A percentile compares a stretch with the other conserved stretches of the same genome.
Evolutionary conservation across 2,113 vertebrate genomes (phyloP).

Genomic region (Oryzias woworae): DNA sequence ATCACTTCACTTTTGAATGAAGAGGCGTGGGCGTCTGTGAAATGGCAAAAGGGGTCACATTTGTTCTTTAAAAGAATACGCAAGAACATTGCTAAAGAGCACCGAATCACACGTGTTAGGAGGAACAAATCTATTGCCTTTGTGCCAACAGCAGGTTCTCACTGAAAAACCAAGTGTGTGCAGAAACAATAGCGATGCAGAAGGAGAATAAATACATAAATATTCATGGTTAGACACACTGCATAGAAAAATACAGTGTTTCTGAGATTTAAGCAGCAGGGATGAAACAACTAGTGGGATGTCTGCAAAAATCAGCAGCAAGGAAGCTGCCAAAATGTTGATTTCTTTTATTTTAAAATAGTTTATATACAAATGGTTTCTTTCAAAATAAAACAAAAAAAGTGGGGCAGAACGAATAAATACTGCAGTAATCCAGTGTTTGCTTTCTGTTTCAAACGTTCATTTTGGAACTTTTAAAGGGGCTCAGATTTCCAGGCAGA

Average conservation of each 20-base stretch:
- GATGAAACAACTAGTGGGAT: background rate
- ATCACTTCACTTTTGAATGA: conserved; percentile 36
- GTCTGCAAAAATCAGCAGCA: background rate
- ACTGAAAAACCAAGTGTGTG: background rate
- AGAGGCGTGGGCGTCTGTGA: conserved; percentile 15
- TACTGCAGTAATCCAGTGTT: background rate
- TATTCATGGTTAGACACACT: background rate
- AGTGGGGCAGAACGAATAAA: conserved; percentile 5
- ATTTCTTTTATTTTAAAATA: conserved; percentile 17
- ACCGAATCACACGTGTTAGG: background rate
- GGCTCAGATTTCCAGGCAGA: background rate
- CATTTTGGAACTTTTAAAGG: background rate
- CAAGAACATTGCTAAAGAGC: conserved; percentile 6
- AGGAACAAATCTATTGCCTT: background rate
- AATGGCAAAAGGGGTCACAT: conserved; percentile 18
- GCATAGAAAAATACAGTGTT: conserved; percentile 11
- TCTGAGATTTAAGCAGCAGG: background rate
- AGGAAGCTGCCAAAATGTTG: background rate
- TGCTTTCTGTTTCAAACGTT: background rate
- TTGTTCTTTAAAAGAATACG: conserved; percentile 25
- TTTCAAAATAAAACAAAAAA: background rate
- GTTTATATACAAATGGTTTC: background rate
- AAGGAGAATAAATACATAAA: background rate
- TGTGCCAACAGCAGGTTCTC: background rate
- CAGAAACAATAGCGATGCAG: background rate